A percentile compares a stretch with the other conserved stretches of the same genome.
Evolutionary conservation across 2,113 vertebrate genomes (phyloP).

Genomic region (Salminus brasiliensis): DNA sequence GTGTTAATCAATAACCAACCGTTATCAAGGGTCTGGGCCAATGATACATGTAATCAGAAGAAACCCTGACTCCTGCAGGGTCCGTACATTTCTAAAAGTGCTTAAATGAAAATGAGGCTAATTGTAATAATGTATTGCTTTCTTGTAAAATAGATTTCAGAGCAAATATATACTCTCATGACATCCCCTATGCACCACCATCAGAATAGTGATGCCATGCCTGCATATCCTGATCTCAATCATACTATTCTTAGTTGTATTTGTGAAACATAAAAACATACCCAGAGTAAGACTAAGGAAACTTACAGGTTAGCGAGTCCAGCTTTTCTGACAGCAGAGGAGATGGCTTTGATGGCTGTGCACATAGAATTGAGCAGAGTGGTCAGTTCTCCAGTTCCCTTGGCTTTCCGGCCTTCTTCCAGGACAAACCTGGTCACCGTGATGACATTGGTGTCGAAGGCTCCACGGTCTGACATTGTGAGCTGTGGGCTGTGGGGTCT

Average conservation of each 20-base stretch:
- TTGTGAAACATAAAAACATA: no score
- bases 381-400: constrained; percentile 88
- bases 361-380: constrained; percentile 91
- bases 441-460: constrained; percentile 89
- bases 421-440: constrained; percentile 94
- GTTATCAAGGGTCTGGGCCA: neutral
- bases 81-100: neutral
- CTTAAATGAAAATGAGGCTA: neutral
- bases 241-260: neutral
- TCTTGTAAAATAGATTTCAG: neutral
- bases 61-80: neutral
- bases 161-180: neutral
- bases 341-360: constrained; percentile 94
- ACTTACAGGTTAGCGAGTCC: constrained; percentile 92
- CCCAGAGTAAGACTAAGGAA: no score
- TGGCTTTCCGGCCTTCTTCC: constrained; percentile 88
- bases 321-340: constrained; percentile 90
- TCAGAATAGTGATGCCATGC: neutral
- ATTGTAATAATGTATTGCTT: neutral
- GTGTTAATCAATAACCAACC: constrained; percentile 30
- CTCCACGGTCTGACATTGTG: constrained; percentile 82
- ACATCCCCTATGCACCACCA: neutral
- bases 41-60: constrained; percentile 12
- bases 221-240: neutral
- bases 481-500: neutral